Base-by-base conservation (phyloP, 2,113 vertebrate species). In the Petrocephalus microphthalmus region DNA sequence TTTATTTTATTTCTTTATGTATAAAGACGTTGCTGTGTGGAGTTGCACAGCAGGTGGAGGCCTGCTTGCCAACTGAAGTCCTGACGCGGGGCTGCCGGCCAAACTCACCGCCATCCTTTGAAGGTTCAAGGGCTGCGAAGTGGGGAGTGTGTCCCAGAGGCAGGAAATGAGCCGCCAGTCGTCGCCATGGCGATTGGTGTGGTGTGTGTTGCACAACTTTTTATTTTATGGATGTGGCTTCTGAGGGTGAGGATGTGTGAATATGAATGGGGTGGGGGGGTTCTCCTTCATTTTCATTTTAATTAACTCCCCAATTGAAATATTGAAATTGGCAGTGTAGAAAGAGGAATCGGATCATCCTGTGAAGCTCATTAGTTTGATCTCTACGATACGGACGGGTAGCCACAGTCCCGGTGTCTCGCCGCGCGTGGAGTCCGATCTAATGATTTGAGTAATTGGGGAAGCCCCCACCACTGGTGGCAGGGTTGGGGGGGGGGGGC, bases 171-270 rank as follows among this genome's bases (percentile, higher is more conserved):
- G 85, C 85, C 88, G 71, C 0, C n/a, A 22, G 83, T 87, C 42
- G 53, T 92, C 67, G 64, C 91, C 89, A 91, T 92, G 90, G 90
- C 88, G 89, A 92, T 90, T 42, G 87, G 45, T 5, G 71, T 74
- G 84, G 83, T 88, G 87, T 86, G 56, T 89, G 57, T n/a, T 15
- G 82, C 84, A 89, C 90, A 89, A 86, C 56, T 47, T 88, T 91
- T 91, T 90, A 90, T 89, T 90, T 89, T 87, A 86, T 82, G 87
- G 86, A 88, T 89, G 86, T 86, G 81, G 5, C 19, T 83, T 83
- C 47, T n/a, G 17, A 49, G 7, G 81, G 45, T 82, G 78, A 42
- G 7, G 37, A 15, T 49, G 37, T 67, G 25, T 11, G 60, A 11
- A n/a, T 67, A 13, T 67, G 11, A 11, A n/a, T 15, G 49, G 52